Evolutionary conservation across 2,888 invertebrate genomes (phyloP).

Genomic region (Heliconius aoede): DNA sequence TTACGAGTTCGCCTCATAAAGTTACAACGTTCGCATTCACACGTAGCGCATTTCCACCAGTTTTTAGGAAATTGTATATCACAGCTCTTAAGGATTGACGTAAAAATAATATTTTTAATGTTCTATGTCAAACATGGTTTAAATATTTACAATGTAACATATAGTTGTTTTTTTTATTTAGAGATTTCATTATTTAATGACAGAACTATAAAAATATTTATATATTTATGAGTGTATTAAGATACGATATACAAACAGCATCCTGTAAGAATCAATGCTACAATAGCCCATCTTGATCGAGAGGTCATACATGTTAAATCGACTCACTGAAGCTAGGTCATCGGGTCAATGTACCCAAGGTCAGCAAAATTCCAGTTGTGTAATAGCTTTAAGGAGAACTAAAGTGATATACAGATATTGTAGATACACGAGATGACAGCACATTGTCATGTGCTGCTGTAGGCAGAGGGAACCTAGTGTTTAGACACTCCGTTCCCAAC

Average conservation of each 20-base stretch:
- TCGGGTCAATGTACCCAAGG: conserved; percentile 33
- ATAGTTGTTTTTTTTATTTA: neutral
- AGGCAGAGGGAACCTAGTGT: too few species aligned
- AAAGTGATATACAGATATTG: neutral
- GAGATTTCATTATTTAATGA: too few species aligned
- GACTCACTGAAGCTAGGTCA: conserved; percentile 33
- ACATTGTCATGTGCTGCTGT: too few species aligned
- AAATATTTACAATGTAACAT: neutral
- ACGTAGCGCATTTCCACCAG: neutral
- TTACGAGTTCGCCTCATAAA: neutral
- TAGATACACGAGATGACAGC: neutral
- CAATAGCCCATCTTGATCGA: conserved; percentile 37
- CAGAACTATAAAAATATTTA: neutral
- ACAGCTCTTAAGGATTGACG: neutral
- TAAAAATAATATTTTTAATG: neutral
- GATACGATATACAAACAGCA: neutral
- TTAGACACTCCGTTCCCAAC: too few species aligned
- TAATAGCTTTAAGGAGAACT: conserved; percentile 17
- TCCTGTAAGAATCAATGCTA: neutral
- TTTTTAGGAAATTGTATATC: neutral
- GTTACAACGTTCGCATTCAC: neutral
- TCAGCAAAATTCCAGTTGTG: conserved; percentile 13
- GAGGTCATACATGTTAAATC: conserved; percentile 33
- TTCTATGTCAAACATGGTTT: neutral
- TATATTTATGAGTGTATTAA: neutral